A percentile compares a stretch with the other conserved stretches of the same genome.
phyloP scores from a whole-genome alignment of 2,888 invertebrate species.

The Stegana nigrithorax region DNA sequence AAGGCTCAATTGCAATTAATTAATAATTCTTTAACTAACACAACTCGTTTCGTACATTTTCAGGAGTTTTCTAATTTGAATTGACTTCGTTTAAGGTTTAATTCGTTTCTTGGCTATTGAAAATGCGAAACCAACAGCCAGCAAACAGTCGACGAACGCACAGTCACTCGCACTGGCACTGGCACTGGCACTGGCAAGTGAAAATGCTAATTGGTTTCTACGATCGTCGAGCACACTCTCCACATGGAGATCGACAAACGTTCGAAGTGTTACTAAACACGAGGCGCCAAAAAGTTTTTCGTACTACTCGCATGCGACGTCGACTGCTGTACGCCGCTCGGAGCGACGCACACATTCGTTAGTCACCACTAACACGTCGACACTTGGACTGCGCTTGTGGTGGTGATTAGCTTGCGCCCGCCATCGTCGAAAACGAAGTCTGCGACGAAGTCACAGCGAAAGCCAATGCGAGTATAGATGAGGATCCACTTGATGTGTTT shows the following conservation, averaged over 20 bases:
- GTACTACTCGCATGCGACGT: too few species aligned
- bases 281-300: constrained; percentile 32
- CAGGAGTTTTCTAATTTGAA: too few species aligned
- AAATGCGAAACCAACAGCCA: constrained; percentile 23
- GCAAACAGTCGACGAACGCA: constrained; percentile 31
- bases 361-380: too few species aligned
- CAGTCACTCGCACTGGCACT: constrained; percentile 1
- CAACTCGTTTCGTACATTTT: too few species aligned
- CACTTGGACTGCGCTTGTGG: not conserved
- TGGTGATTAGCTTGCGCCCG: too few species aligned
- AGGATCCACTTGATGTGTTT: not conserved
- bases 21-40: not conserved
- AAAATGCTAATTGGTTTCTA: constrained; percentile 44
- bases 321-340: constrained; percentile 28
- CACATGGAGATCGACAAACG: constrained; percentile 70
- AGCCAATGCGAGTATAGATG: not conserved
- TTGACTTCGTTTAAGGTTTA: too few species aligned
- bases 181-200: constrained; percentile 5
- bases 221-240: constrained; percentile 66
- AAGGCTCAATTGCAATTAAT: not conserved
- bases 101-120: not conserved
- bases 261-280: constrained; percentile 69
- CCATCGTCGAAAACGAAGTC: too few species aligned
- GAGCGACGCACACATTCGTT: constrained; percentile 33
- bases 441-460: not conserved